phyloP scores from a whole-genome alignment of 2,113 vertebrate species.

The Syngnathus floridae region DNA sequence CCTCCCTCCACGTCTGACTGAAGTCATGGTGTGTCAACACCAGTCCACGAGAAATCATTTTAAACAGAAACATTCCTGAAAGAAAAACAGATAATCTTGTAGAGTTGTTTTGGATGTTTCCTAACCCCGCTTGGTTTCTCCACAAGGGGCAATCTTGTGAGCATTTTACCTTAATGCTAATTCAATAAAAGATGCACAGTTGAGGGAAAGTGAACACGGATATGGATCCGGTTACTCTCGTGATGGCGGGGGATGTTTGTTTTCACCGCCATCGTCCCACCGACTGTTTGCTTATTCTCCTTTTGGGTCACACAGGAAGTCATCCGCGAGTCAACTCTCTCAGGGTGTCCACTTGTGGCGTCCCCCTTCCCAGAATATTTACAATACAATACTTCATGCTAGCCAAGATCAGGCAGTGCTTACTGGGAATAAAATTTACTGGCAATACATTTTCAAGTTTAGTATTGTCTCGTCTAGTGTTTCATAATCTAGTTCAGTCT shows the following conservation, averaged over 20 bases:
- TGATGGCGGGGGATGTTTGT: slow-evolving; percentile 62
- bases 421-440: too few relatives aligned
- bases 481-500: too few relatives aligned
- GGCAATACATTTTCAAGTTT: too few relatives aligned
- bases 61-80: slow-evolving; percentile 21
- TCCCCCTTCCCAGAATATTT: background rate
- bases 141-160: slow-evolving; percentile 15
- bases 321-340: slow-evolving; percentile 31
- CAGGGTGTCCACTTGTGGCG: slow-evolving; percentile 11
- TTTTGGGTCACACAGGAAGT: slow-evolving; percentile 38
- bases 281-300: slow-evolving; percentile 50
- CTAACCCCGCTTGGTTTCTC: slow-evolving; percentile 16
- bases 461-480: too few relatives aligned
- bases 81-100: slow-evolving; percentile 25
- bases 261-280: slow-evolving; percentile 60
- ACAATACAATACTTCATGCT: background rate
- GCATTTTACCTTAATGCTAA: slow-evolving; percentile 20
- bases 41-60: slow-evolving; percentile 17
- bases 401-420: background rate
- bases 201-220: slow-evolving; percentile 32
- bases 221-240: slow-evolving; percentile 39
- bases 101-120: slow-evolving; percentile 19
- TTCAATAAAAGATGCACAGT: slow-evolving; percentile 27
- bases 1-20: slow-evolving; percentile 17
- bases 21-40: slow-evolving; percentile 34